Percentiles rank a stretch among this genome's conserved stretches.
Evolutionary conservation across 1,140 invertebrate genomes (phyloP).

Genomic region (Theocolax elegans): DNA sequence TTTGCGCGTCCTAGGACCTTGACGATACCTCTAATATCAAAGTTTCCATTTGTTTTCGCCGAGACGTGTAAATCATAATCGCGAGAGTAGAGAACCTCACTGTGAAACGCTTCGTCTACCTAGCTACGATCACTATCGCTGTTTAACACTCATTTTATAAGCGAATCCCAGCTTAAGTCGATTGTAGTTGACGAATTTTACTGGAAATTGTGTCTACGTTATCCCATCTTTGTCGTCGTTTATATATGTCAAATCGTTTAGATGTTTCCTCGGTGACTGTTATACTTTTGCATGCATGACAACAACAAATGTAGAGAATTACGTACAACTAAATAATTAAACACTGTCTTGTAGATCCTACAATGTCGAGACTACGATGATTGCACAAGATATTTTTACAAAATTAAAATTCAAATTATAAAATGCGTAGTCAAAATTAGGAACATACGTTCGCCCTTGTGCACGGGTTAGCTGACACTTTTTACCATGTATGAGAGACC

Average conservation of each 20-base stretch:
- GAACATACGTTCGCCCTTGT: background rate
- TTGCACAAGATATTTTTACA: constrained; percentile 10
- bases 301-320: no score
- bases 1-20: background rate
- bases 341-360: constrained; percentile 7
- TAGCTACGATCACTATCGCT: background rate
- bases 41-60: background rate
- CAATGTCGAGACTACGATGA: background rate
- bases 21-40: background rate
- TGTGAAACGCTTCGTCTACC: background rate
- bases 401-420: background rate
- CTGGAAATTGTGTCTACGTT: constrained; percentile 13
- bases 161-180: background rate
- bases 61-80: background rate
- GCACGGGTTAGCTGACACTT: background rate
- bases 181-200: background rate
- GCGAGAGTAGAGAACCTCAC: background rate
- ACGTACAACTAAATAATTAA: background rate
- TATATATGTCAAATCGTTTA: constrained; percentile 6
- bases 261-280: background rate
- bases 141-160: background rate
- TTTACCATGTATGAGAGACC: constrained; percentile 3
- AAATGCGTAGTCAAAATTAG: no score
- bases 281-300: constrained; percentile 10
- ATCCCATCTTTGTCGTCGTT: constrained; percentile 7